Evolutionary conservation across 1,140 invertebrate species (phyloP).

Genomic region (Trichomalopsis sarcophagae): DNA sequence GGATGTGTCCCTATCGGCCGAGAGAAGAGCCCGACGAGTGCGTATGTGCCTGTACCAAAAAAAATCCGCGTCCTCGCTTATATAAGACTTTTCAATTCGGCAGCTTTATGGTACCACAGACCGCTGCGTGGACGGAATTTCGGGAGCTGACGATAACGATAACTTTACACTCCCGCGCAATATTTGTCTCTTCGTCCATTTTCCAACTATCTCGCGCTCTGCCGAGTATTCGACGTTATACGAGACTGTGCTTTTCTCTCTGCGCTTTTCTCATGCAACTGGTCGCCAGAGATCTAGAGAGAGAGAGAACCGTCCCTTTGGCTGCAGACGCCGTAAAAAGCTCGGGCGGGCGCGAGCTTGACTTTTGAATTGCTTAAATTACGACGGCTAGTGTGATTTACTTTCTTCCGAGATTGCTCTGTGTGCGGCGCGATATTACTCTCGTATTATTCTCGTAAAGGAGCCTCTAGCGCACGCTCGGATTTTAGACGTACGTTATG

Average conservation of each 20-base stretch:
- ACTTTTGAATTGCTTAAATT: constrained; percentile 39
- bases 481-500: background rate
- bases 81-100: background rate
- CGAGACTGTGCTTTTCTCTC: background rate
- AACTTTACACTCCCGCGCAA: too few relatives aligned
- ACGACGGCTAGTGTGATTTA: background rate
- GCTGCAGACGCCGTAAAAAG: constrained; percentile 18
- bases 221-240: constrained; percentile 33
- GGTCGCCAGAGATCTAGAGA: constrained; percentile 9
- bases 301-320: background rate
- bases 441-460: background rate
- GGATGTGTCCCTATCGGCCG: background rate
- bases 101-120: background rate
- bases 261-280: constrained; percentile 44
- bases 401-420: background rate
- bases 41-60: too few relatives aligned
- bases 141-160: too few relatives aligned
- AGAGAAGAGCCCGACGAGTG: background rate
- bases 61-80: too few relatives aligned
- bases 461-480: background rate
- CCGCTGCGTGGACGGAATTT: too few relatives aligned
- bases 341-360: background rate
- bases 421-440: too few relatives aligned
- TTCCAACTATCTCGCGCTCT: background rate
- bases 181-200: background rate